Conservation (phyloP, 2,797 vertebrate species). For the Calcarius lapponicus region DNA sequence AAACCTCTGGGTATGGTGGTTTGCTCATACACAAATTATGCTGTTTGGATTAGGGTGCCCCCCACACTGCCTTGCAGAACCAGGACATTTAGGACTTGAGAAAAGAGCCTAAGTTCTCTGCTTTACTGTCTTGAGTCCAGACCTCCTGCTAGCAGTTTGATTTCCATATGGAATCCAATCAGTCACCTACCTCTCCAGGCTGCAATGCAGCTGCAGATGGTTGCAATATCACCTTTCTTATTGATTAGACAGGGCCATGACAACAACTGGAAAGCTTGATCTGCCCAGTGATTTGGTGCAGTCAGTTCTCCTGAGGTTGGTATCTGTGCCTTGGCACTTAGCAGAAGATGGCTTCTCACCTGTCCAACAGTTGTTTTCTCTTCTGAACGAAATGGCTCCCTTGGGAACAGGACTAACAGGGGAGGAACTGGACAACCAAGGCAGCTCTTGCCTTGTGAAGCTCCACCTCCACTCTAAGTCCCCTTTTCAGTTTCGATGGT, state of each 20-base stretch:
- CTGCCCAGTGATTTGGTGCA: not conserved
- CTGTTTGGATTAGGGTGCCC: not conserved
- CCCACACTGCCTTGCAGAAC: not conserved
- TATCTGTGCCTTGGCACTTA: not conserved
- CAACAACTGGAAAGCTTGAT: accelerated
- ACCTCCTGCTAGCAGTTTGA: not conserved
- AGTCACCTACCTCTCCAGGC: not conserved
- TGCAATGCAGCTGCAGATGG: not conserved
- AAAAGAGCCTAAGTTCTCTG: not conserved
- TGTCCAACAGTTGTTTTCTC: not conserved
- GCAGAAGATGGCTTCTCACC: not conserved
- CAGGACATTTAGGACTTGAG: not conserved
- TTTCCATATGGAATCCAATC: not conserved
- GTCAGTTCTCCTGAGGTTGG: not conserved
- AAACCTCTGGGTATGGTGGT: accelerated
- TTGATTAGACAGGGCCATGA: not conserved
- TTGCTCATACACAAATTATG: not conserved
- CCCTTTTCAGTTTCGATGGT: accelerated
- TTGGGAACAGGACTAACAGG: not conserved
- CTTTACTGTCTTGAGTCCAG: not conserved
- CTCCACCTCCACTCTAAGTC: not conserved
- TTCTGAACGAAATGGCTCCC: not conserved
- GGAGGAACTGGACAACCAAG: not conserved
- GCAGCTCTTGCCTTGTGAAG: not conserved
- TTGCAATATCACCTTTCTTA: not conserved